Evolutionary conservation across 2,888 invertebrate genomes (phyloP), one percentile per base, ranked within the genome.

Genomic region (Harpagoxenus sublaevis): DNA sequence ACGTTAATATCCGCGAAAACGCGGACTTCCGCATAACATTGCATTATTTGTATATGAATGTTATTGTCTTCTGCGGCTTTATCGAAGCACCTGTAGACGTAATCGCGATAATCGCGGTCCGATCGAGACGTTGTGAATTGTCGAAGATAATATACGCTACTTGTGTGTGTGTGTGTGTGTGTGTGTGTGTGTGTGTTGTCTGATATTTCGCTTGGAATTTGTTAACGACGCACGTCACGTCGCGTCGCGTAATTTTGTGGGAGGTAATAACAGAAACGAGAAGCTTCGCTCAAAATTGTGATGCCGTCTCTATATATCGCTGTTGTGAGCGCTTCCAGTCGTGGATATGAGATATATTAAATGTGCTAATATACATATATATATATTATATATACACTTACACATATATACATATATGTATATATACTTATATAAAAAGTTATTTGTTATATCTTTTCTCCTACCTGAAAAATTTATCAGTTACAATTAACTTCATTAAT

Each of bases 341-440:
- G 35, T 48, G 35, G 5, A 5, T 35, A 60, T 79, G 23, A 71
- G 23, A 71, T 57, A 73, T 28, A 60, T 79, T 79, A 60, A 79
- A 79, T 89, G 84, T 82, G 83, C 83, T 78, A 87, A 82, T 75
- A 84, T 81, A 82, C 23, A 84, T 62, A 73, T 57, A 86, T 78
- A 79, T 6, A 35, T 35, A 35, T 35, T 35, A 35, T 35, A 35
- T 75, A 87, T 89, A 86, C 23, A 23, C 23, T 23, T 23, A 23
- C 23, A 23, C 23, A 35, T 35, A 35, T 35, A 82, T 75, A 35
- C 3, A 82, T 75, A 84, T 79, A 82, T 18, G 75, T 62, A 55
- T 57, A 86, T 78, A 74, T 89, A 89, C 75, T 83, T 86, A 78
- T 88, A 83, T 85, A 89, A 83, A 89, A 86, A 71, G 6, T 79